Evolutionary conservation across 1,140 invertebrate species (phyloP).

Genomic region (Gonatopus flavifemur): DNA sequence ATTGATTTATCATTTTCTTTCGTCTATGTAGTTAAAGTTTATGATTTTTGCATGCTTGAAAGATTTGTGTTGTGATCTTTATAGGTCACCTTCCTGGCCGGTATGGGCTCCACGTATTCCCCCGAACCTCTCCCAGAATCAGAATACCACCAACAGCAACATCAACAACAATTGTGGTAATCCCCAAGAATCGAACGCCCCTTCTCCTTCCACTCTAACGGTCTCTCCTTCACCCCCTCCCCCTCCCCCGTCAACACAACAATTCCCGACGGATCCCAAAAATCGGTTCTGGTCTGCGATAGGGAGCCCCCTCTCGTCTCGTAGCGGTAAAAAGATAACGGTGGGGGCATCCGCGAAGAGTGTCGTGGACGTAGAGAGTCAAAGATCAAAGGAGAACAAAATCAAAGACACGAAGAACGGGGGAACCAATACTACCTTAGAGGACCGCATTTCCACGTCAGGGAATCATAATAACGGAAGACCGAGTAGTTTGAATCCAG

Average conservation of each 20-base stretch:
- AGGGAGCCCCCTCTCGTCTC: constrained; percentile 30
- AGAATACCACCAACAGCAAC: constrained; percentile 27
- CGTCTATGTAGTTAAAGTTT: constrained; percentile 28
- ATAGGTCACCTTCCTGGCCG: constrained; percentile 64
- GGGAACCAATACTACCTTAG: too few species aligned
- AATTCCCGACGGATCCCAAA: constrained; percentile 30
- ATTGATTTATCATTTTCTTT: constrained; percentile 22
- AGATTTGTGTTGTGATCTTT: constrained; percentile 55
- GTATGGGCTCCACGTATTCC: constrained; percentile 60
- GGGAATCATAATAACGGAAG: too few species aligned
- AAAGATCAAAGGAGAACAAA: too few species aligned
- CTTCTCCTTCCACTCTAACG: constrained; percentile 31
- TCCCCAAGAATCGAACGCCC: constrained; percentile 15
- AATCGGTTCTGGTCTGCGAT: constrained; percentile 42
- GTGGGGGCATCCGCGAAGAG: not conserved
- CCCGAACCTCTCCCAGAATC: constrained; percentile 47
- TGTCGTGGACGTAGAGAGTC: constrained; percentile 1
- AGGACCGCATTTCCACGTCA: too few species aligned
- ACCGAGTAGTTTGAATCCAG: too few species aligned
- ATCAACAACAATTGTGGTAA: constrained; percentile 4
- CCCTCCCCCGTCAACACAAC: too few species aligned
- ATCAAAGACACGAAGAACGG: too few species aligned
- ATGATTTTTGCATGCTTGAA: constrained; percentile 53
- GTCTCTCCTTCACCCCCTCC: too few species aligned
- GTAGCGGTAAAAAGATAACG: constrained; percentile 5